Evolutionary conservation across 2,113 vertebrate species (phyloP).

Genomic region (Lepidothrix coronata): DNA sequence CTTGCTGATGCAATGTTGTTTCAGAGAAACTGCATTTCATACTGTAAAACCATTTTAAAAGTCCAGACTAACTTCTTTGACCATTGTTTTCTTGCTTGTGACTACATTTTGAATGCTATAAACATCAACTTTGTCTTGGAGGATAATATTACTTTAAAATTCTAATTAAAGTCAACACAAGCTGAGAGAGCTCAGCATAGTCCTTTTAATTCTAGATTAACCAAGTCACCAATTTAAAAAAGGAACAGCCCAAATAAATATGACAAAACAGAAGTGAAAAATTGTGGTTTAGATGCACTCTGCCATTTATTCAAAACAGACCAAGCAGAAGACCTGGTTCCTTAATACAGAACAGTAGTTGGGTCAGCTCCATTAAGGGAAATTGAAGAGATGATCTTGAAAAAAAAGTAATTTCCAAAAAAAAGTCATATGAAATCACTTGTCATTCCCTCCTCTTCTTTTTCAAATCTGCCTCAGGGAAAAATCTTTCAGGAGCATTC

Average conservation of each 20-base stretch:
- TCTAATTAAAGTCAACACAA: neutral
- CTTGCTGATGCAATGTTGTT: neutral
- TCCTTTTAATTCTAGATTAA: neutral
- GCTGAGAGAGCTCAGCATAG: neutral
- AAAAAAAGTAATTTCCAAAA: neutral
- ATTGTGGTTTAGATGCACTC: neutral
- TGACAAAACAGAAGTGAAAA: constrained; percentile 14
- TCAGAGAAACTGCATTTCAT: neutral
- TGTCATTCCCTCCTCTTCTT: neutral
- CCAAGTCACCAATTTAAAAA: constrained; percentile 6
- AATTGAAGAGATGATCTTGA: constrained; percentile 1
- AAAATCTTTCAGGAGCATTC: neutral
- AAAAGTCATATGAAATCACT: constrained; percentile 29
- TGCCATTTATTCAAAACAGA: constrained; percentile 40
- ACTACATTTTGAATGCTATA: neutral
- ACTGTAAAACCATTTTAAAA: neutral
- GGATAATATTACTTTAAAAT: neutral
- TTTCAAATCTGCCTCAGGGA: constrained; percentile 8
- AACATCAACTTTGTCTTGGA: neutral
- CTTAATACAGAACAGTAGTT: constrained; percentile 40
- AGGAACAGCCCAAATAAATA: constrained; percentile 14
- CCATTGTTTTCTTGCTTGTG: neutral
- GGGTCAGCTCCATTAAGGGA: constrained; percentile 4
- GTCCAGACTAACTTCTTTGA: neutral
- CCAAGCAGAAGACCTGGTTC: constrained; percentile 12